These are phyloP conservation scores for Allolobophora icterica DNA, from an alignment of 2,888 invertebrate genomes.

Conservation along the genomic window DNA sequence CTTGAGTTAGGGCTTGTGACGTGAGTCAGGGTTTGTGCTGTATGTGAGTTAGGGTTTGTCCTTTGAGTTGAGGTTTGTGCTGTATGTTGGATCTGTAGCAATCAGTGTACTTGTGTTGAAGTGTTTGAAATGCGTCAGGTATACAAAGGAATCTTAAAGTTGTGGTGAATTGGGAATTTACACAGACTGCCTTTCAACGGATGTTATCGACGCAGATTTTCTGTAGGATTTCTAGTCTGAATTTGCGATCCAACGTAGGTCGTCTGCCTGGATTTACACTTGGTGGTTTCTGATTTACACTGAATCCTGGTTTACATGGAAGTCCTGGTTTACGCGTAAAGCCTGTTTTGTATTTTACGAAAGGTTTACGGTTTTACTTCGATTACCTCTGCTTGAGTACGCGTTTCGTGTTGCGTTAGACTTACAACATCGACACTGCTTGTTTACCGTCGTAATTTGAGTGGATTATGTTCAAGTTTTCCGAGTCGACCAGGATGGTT, in stretches of 20 bases:
- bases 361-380: not conserved
- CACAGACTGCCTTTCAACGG: not conserved
- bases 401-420: not conserved
- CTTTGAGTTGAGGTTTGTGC: no score
- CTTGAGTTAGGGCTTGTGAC: not conserved
- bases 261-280: no score
- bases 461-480: no score
- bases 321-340: not conserved
- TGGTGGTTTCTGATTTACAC: not conserved
- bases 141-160: no score
- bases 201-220: not conserved
- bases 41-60: no score
- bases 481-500: no score
- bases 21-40: not conserved
- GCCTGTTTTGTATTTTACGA: not conserved
- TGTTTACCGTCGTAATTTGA: no score
- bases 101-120: no score
- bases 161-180: not conserved
- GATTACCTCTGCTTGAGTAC: not conserved
- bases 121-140: no score
- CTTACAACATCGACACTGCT: no score
- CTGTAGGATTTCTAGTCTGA: not conserved
- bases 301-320: not conserved
- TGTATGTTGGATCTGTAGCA: no score
- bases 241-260: no score